Evolutionary conservation across 2,113 vertebrate genomes (phyloP).

Genomic region (Corvus cornix): DNA sequence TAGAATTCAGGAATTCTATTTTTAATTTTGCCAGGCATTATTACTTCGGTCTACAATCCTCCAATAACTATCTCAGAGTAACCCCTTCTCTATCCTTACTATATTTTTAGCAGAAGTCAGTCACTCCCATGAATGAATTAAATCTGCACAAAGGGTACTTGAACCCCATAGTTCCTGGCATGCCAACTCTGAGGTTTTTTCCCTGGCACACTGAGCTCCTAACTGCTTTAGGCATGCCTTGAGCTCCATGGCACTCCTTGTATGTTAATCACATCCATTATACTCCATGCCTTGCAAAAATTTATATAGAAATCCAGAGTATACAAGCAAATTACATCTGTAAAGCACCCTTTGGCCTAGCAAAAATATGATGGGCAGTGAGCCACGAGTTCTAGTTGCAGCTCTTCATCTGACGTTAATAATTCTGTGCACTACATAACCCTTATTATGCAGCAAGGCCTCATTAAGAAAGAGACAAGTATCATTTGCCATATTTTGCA

Average conservation of each 20-base stretch:
- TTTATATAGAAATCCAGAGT: background rate
- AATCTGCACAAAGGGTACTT: background rate
- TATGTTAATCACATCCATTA: constrained; percentile 9
- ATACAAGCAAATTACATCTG: constrained; percentile 18
- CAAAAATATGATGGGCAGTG: constrained; percentile 32
- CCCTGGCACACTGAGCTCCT: background rate
- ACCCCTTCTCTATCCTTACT: background rate
- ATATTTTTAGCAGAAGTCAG: background rate
- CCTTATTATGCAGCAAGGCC: constrained; percentile 49
- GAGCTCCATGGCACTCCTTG: background rate
- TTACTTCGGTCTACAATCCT: background rate
- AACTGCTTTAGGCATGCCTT: background rate
- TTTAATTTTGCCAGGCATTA: background rate
- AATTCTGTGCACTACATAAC: constrained; percentile 28
- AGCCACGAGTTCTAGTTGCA: constrained; percentile 37
- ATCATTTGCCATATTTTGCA: constrained; percentile 52
- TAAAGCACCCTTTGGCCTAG: constrained; percentile 32
- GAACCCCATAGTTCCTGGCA: background rate
- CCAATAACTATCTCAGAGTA: background rate
- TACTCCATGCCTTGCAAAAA: background rate
- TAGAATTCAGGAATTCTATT: background rate
- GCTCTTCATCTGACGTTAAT: constrained; percentile 32
- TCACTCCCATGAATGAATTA: background rate
- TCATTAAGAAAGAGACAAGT: constrained; percentile 60
- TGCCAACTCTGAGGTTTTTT: background rate